Percentiles rank a stretch among this genome's conserved stretches.
phyloP scores from a whole-genome alignment of 2,888 invertebrate genomes.

The Lithophane semibrunnea region DNA sequence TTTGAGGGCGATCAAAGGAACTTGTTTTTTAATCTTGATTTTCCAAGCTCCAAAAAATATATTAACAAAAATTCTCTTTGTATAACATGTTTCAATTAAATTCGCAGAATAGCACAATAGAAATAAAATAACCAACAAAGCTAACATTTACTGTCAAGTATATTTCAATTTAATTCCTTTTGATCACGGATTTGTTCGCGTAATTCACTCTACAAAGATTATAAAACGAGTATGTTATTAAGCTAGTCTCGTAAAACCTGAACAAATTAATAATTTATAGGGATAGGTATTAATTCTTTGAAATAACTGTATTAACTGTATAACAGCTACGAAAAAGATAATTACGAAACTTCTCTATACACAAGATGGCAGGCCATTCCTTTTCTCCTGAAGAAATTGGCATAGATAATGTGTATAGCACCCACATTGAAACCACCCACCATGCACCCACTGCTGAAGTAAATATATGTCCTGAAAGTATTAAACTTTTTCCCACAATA shows the following conservation, averaged over 20 bases:
- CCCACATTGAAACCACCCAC: not conserved
- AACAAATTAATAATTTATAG: conserved; percentile 10
- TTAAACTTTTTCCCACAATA: too few relatives aligned
- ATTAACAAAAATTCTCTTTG: conserved; percentile 1
- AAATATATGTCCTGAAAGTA: not conserved
- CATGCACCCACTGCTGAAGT: not conserved
- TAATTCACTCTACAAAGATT: conserved; percentile 22
- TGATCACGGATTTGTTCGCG: conserved; percentile 22
- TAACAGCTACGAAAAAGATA: not conserved
- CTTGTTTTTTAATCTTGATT: too few relatives aligned
- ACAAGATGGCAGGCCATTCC: not conserved
- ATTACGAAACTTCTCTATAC: not conserved
- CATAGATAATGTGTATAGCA: not conserved
- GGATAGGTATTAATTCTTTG: not conserved
- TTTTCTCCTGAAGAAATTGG: not conserved
- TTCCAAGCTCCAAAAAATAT: not conserved
- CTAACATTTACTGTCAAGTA: conserved; percentile 11
- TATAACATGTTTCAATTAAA: not conserved
- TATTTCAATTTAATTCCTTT: conserved; percentile 40
- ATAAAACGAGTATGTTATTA: conserved; percentile 7
- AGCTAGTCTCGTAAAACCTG: not conserved
- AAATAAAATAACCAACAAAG: conserved; percentile 28
- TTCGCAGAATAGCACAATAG: conserved; percentile 2
- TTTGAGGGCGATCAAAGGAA: not conserved
- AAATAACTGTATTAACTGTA: conserved; percentile 15